Evolutionary conservation across 1,140 invertebrate species (phyloP).

Genomic region (Atta cephalotes): DNA sequence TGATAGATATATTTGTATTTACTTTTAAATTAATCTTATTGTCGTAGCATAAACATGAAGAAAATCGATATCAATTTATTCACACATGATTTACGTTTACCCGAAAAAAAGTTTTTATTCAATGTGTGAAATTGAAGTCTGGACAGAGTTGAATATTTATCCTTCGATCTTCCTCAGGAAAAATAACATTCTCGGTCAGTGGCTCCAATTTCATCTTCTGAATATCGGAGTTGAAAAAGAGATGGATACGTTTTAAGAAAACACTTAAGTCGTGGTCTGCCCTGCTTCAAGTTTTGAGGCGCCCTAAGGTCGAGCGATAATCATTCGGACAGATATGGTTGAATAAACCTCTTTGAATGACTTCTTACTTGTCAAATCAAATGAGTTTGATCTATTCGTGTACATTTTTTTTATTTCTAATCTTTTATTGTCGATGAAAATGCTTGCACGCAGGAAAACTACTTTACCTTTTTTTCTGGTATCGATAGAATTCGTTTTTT

Average conservation of each 20-base stretch:
- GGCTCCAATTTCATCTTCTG: slow-evolving; percentile 69
- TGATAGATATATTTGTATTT: not conserved
- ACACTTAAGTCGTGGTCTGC: slow-evolving; percentile 55
- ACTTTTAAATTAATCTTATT: slow-evolving; percentile 24
- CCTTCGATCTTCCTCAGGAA: slow-evolving; percentile 61
- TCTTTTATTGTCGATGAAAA: slow-evolving; percentile 13
- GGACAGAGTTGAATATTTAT: slow-evolving; percentile 64
- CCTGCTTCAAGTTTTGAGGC: slow-evolving; percentile 56
- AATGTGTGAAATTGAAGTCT: slow-evolving; percentile 24
- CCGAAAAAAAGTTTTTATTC: not conserved
- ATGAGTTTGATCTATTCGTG: slow-evolving; percentile 22
- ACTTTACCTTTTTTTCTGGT: not conserved
- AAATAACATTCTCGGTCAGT: slow-evolving; percentile 69
- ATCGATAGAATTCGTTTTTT: not conserved
- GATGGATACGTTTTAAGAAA: slow-evolving; percentile 70
- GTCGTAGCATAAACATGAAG: not conserved
- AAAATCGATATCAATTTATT: not conserved
- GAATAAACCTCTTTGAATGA: slow-evolving; percentile 48
- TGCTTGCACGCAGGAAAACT: not conserved
- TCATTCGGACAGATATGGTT: slow-evolving; percentile 58
- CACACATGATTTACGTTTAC: not conserved
- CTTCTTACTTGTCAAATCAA: not conserved
- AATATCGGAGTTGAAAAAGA: slow-evolving; percentile 56
- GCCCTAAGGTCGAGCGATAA: slow-evolving; percentile 40
- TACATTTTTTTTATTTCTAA: not conserved